Percentiles rank a stretch among this genome's conserved stretches.
These are phyloP conservation scores for Tilapia sparmanii DNA, from an alignment of 2,113 vertebrate species.

Conservation along the genomic window DNA sequence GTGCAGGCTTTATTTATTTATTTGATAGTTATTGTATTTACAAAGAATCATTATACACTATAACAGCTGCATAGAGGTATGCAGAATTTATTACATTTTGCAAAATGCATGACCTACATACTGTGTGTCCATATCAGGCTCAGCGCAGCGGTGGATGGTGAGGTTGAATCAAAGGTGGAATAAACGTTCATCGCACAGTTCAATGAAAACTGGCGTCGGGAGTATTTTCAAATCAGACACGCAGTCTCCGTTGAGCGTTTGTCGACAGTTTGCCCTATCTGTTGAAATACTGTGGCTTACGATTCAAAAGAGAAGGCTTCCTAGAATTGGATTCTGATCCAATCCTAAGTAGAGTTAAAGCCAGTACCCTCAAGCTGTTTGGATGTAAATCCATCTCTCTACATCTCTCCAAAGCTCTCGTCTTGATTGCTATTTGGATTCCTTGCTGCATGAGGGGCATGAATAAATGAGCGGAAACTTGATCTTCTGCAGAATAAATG, in stretches of 20 bases:
- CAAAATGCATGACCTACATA: not conserved
- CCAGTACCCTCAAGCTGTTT: constrained; percentile 60
- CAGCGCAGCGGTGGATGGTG: not conserved
- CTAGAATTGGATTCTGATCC: constrained; percentile 55
- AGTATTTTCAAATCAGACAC: constrained; percentile 16
- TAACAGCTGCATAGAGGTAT: not conserved
- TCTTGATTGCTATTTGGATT: constrained; percentile 64
- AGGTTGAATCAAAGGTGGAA: constrained; percentile 14
- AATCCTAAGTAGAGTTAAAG: constrained; percentile 60
- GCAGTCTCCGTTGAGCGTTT: constrained; percentile 26
- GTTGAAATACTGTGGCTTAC: constrained; percentile 39
- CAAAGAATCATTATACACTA: not conserved
- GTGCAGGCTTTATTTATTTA: not conserved
- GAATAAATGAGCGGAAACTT: constrained; percentile 49
- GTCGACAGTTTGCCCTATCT: constrained; percentile 33
- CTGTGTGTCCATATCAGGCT: not conserved
- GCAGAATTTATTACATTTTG: not conserved
- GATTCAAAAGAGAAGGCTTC: constrained; percentile 53
- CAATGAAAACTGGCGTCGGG: constrained; percentile 10
- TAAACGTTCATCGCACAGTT: constrained; percentile 10
- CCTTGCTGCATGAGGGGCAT: constrained; percentile 20
- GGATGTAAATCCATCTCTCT: constrained; percentile 62
- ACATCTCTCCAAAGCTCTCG: constrained; percentile 60
- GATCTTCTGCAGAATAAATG: constrained; percentile 45
- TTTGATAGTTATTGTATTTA: not conserved